Percentiles rank a stretch among this genome's conserved stretches.
These are phyloP conservation scores for Coregonus suidteri DNA, from an alignment of 2,797 vertebrate species.

Conservation along the genomic window DNA sequence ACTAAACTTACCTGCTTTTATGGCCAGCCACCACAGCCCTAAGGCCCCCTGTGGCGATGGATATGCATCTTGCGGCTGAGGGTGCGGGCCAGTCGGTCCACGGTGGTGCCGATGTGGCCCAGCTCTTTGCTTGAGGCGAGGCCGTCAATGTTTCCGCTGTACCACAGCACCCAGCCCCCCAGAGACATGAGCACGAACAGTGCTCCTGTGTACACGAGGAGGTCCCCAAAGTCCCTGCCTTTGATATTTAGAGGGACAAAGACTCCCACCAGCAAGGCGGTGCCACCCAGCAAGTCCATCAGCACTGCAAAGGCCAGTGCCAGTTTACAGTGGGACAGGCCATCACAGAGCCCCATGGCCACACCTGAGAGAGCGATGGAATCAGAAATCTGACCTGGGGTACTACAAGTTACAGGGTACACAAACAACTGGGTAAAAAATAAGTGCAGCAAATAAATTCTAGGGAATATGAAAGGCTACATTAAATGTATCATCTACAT, in stretches of 20 bases:
- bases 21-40: constrained; percentile 20
- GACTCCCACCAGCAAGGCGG: constrained; percentile 82
- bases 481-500: background rate
- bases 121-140: constrained; percentile 76
- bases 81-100: constrained; percentile 83
- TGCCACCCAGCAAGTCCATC: constrained; percentile 82
- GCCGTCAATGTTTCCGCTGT: constrained; percentile 89
- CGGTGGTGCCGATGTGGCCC: constrained; percentile 76
- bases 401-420: background rate
- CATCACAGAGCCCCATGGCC: constrained; percentile 57
- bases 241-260: constrained; percentile 80
- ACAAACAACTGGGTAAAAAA: background rate
- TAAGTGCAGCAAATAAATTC: background rate
- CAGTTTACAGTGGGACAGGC: constrained; percentile 81
- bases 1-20: background rate
- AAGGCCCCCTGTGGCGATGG: constrained; percentile 50
- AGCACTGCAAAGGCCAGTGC: constrained; percentile 82
- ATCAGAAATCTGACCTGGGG: background rate
- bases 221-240: constrained; percentile 85
- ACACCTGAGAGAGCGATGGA: background rate
- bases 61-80: constrained; percentile 79
- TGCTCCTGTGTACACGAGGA: constrained; percentile 84
- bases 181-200: constrained; percentile 85
- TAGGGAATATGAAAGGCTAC: background rate
- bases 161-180: constrained; percentile 89